Base-by-base conservation (phyloP, 2,797 vertebrate species). In the Lerista edwardsae region DNA sequence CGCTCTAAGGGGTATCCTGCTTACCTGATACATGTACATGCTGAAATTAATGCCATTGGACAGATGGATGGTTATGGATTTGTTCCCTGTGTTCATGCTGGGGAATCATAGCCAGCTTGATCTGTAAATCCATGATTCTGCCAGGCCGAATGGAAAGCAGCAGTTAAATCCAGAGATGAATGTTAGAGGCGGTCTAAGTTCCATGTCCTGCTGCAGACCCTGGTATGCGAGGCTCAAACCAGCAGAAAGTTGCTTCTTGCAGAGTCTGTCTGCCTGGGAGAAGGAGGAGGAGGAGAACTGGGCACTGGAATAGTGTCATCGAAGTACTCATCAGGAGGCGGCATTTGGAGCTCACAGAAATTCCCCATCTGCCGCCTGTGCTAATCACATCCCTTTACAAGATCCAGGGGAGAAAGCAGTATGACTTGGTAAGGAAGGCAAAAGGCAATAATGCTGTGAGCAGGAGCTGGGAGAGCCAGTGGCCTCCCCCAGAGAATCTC, bases 21-120 rank as follows among this genome's bases (percentile, higher is more conserved):
- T 96, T 97, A 97, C 97, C 97, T 98, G 97, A 93, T 97, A 97
- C 97, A 97, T 97, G 96, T 94, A 97, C 94, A 97, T 97, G 94
- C 95, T 97, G 96, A 97, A 95, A 91, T 96, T 95, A 94, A 94
- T 96, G 96, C 97, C 97, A 97, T 97, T 97, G 95, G 96, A 96
- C 93, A 96, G 96, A 88, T 93, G 94, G 93, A 96, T 86, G 62
- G 95, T 96, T 95, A 94, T 90, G 92, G 92, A 75, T 92, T 95
- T 94, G 89, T 69, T 88, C 84, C 90, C 91, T 1, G 90, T 75
- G 91, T 95, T 97, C 97, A 97, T 97, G 95, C 90, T 47, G 92
- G 94, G 95, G 90, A 94, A 94, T 96, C 97, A 98, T 97, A 94
- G 96, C 96, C 95, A 55, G 0, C 0, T 0, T 29, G 79, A 62